Conservation (phyloP, 1,140 invertebrate genomes). For the Pollicipes pollicipes region DNA sequence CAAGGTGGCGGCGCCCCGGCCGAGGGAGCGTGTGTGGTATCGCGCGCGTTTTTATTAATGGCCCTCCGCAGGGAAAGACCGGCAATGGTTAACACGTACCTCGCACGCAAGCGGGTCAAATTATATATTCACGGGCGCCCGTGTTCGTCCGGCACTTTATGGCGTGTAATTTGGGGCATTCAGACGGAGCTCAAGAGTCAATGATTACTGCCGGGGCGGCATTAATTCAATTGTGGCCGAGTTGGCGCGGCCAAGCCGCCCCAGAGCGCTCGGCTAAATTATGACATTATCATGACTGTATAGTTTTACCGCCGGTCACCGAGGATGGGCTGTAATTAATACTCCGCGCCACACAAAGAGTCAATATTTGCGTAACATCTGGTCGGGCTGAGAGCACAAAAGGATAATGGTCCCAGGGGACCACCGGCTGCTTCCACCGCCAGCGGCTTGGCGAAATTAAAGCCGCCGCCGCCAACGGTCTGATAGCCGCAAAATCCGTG, state of each 20-base stretch:
- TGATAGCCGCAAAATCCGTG: background rate
- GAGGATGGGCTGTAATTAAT: background rate
- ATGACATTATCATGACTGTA: conserved; percentile 1
- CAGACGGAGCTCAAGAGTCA: background rate
- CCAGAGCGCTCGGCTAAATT: background rate
- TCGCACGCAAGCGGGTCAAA: background rate
- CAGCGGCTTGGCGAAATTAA: background rate
- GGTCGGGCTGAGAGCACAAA: background rate
- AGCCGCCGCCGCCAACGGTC: background rate
- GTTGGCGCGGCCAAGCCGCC: too few species aligned
- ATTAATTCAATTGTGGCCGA: background rate
- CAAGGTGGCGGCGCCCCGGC: background rate
- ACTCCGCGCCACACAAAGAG: background rate
- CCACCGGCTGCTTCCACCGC: too few species aligned
- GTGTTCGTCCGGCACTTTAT: background rate
- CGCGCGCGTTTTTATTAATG: background rate
- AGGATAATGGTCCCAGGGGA: background rate
- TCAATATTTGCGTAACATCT: conserved; percentile 2
- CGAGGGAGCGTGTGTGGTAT: background rate
- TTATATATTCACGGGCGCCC: background rate
- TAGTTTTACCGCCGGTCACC: background rate
- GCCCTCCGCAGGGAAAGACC: background rate
- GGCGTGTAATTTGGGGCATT: background rate
- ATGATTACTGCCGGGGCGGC: background rate
- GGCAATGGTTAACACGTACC: background rate